Conservation (phyloP, 2,888 invertebrate species). For the Beris morrisii region DNA sequence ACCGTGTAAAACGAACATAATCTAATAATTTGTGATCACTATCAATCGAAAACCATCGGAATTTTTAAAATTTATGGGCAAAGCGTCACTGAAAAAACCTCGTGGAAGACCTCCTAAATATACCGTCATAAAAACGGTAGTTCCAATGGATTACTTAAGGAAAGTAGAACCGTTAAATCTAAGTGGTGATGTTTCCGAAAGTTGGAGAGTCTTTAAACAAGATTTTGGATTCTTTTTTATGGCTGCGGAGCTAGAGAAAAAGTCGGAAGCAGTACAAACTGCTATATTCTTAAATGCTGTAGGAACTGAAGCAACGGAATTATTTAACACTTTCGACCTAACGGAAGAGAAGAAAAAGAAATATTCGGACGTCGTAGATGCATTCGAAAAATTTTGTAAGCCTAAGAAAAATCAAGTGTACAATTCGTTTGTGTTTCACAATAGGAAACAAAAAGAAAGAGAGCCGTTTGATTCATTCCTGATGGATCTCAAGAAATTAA, state of each 20-base stretch:
- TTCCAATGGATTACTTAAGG: not conserved
- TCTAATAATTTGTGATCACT: too few species aligned
- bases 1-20: too few species aligned
- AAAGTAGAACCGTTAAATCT: slow-evolving; percentile 2
- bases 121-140: not conserved
- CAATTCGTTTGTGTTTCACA: slow-evolving; percentile 23
- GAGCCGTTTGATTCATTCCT: slow-evolving; percentile 27
- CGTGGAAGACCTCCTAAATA: not conserved
- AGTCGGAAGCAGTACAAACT: slow-evolving; percentile 36
- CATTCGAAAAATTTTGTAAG: slow-evolving; percentile 36
- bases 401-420: slow-evolving; percentile 30
- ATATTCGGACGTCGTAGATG: slow-evolving; percentile 34
- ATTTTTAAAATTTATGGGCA: too few species aligned
- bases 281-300: slow-evolving; percentile 41
- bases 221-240: slow-evolving; percentile 29
- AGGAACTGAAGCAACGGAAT: slow-evolving; percentile 40
- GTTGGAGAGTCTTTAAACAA: slow-evolving; percentile 40
- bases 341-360: slow-evolving; percentile 24
- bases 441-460: slow-evolving; percentile 2
- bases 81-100: not conserved
- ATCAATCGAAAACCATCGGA: too few species aligned
- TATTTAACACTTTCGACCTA: slow-evolving; percentile 40
- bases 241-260: slow-evolving; percentile 38
- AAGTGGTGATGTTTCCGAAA: slow-evolving; percentile 32
- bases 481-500: slow-evolving; percentile 29